phyloP scores from a whole-genome alignment of 2,888 invertebrate genomes.

The Agonopterix alstromeriana region DNA sequence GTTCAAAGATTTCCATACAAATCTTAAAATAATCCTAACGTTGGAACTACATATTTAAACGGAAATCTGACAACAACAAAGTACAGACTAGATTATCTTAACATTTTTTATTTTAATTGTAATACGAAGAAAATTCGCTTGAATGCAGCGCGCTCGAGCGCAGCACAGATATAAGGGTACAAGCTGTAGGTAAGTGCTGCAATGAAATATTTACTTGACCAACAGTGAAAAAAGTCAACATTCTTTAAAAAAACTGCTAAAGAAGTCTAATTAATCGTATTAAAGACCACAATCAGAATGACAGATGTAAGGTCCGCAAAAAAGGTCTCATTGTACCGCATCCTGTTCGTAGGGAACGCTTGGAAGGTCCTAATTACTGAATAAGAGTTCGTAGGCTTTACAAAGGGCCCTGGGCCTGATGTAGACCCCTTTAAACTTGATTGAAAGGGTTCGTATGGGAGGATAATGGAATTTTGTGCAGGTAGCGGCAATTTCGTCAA shows the following conservation, averaged over 20 bases:
- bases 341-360: slow-evolving; percentile 43
- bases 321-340: slow-evolving; percentile 37
- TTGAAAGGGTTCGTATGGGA: slow-evolving; percentile 48
- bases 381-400: slow-evolving; percentile 32
- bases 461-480: slow-evolving; percentile 43
- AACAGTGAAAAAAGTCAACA: too few species aligned
- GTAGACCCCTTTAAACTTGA: slow-evolving; percentile 57
- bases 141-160: too few species aligned
- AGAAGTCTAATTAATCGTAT: neutral
- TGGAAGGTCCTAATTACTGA: slow-evolving; percentile 59
- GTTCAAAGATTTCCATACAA: too few species aligned
- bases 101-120: too few species aligned
- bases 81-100: too few species aligned
- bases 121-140: too few species aligned
- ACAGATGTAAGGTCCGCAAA: slow-evolving; percentile 28
- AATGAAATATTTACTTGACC: neutral
- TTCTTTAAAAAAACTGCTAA: neutral
- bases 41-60: too few species aligned
- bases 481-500: too few species aligned
- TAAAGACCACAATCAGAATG: slow-evolving; percentile 3
- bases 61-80: too few species aligned
- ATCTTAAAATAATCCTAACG: too few species aligned
- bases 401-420: slow-evolving; percentile 46
- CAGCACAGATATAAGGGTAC: too few species aligned
- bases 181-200: neutral